These are phyloP conservation scores for Pogona vitticeps DNA, from an alignment of 2,113 vertebrate species.

Conservation along the genomic window DNA sequence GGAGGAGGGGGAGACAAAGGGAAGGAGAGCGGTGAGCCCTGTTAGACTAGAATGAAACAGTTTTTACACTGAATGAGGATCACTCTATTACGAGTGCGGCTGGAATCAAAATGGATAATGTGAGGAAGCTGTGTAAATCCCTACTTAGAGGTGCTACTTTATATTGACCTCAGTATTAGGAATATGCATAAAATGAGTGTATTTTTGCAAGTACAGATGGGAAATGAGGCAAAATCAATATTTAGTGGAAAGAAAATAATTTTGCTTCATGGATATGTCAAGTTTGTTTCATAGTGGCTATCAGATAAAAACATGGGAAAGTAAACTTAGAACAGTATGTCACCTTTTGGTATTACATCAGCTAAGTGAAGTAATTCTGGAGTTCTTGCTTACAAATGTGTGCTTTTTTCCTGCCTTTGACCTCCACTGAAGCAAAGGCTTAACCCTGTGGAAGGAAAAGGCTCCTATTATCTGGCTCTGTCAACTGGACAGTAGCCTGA, in stretches of 20 bases:
- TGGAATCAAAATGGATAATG: slow-evolving; percentile 73
- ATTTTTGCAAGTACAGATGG: slow-evolving; percentile 75
- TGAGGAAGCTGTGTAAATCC: slow-evolving; percentile 63
- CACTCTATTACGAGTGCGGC: slow-evolving; percentile 74
- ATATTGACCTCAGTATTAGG: slow-evolving; percentile 57
- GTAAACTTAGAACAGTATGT: slow-evolving; percentile 44
- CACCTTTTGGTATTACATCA: not conserved
- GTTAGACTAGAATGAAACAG: slow-evolving; percentile 63
- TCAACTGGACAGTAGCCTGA: not conserved
- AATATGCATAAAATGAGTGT: slow-evolving; percentile 71
- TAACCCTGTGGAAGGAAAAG: not conserved
- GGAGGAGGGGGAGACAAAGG: slow-evolving; percentile 52
- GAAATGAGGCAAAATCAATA: slow-evolving; percentile 65
- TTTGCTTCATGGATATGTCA: slow-evolving; percentile 73
- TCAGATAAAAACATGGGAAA: slow-evolving; percentile 63
- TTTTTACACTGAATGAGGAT: slow-evolving; percentile 78
- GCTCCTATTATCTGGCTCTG: not conserved
- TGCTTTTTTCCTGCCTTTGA: slow-evolving; percentile 57
- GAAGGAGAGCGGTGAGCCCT: slow-evolving; percentile 55
- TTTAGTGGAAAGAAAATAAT: slow-evolving; percentile 62
- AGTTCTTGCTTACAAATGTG: slow-evolving; percentile 32
- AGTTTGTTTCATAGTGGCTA: slow-evolving; percentile 61
- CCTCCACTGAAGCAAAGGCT: slow-evolving; percentile 51
- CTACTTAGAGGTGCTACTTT: slow-evolving; percentile 61
- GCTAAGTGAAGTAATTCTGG: slow-evolving; percentile 42